These are phyloP conservation scores for Macroglossus sobrinus DNA, from an alignment of 2,113 vertebrate genomes.

Conservation along the genomic window DNA sequence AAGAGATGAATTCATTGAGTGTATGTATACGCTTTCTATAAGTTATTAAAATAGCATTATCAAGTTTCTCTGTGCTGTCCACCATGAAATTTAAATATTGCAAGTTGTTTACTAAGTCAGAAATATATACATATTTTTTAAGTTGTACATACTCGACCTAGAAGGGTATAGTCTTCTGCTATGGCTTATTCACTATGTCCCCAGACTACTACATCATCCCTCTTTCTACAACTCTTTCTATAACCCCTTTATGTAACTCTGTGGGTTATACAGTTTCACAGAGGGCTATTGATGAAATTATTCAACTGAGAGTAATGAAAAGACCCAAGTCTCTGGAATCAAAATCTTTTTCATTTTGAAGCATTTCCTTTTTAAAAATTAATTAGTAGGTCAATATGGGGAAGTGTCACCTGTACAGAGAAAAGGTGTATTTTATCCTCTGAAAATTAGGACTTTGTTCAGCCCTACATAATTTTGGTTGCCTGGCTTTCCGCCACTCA, in stretches of 20 bases:
- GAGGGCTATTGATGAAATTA: background rate
- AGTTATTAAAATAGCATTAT: constrained; percentile 55
- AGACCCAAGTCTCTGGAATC: background rate
- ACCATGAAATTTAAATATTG: constrained; percentile 16
- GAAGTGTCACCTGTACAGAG: background rate
- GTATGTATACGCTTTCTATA: constrained; percentile 59
- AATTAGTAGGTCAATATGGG: background rate
- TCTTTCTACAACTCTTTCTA: background rate
- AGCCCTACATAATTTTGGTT: background rate
- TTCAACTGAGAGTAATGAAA: background rate
- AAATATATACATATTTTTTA: background rate
- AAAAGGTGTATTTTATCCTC: background rate
- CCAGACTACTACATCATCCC: background rate
- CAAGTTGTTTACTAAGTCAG: background rate
- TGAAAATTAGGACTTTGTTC: background rate
- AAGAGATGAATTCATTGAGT: constrained; percentile 80
- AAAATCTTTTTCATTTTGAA: background rate
- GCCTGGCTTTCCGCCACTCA: background rate
- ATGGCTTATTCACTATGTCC: background rate
- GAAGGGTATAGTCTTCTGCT: background rate
- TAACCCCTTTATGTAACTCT: background rate
- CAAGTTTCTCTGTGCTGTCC: background rate
- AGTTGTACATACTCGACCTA: background rate
- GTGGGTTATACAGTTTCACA: background rate
- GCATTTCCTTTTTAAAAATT: constrained; percentile 7